Base-by-base conservation (phyloP, 2,888 invertebrate genomes). In the Apoda limacodes region DNA sequence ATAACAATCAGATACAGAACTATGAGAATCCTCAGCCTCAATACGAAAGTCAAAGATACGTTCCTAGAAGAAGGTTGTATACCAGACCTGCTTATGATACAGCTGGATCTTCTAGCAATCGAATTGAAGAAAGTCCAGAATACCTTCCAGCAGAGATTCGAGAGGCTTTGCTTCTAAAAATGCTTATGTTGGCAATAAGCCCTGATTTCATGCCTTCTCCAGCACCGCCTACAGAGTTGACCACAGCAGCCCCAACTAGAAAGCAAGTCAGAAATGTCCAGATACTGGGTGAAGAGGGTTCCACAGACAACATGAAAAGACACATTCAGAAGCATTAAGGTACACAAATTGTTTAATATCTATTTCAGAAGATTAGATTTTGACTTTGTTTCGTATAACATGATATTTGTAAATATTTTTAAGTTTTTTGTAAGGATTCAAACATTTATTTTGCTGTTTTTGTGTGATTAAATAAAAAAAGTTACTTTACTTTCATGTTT, bases 111-210 rank as follows among this genome's bases (percentile, higher is more conserved):
- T 63, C 69, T 13, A 64, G 78, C 3, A 78, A 81, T 35, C 63
- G 69, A 13, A 54, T 72, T 9, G 76, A 83, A 21, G 83, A 84
- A 13, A 49, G 59, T 35, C 84, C 85, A 5, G 86, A 87, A 41
- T 87, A 84, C 45, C 59, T 90, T 10, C 89, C 89, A 9, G 81
- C 87, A 0, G 87, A 88, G 34, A 85, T 90, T 10, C 72, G 89
- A 34, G 89, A 90, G 57, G 88, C 88, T 52, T 63, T 90, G 20
- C 61, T 90, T 5, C 57, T 89, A 48, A 83, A 88, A 50, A 89
- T 90, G 89, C 64, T 90, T 15, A 85, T 89, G 53, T 56, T 90
- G 34, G 89, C 89, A 0, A 87, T 90, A 42, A 87, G 87, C 54
- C 85, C 86, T 5, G 85, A 86, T 48, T 74, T 59, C 39, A 57